A percentile compares a stretch with the other conserved stretches of the same genome.
These are phyloP conservation scores for Lipotes vexillifer DNA, from an alignment of 2,113 vertebrate genomes.

Conservation along the genomic window DNA sequence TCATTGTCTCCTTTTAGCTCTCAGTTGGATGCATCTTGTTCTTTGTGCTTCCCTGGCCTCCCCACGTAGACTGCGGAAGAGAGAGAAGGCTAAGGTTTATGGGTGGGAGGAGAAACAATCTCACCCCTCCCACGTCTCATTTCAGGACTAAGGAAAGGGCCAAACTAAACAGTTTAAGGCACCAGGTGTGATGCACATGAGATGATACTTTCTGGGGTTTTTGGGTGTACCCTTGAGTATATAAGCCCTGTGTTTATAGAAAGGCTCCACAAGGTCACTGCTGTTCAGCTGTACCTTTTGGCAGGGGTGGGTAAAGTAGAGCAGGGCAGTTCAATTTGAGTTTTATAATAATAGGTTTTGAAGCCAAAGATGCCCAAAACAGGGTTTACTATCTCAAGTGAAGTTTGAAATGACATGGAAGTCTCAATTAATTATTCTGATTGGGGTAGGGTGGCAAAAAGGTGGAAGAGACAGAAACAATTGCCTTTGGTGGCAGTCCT, in stretches of 20 bases:
- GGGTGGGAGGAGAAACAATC: not conserved
- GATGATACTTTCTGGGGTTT: not conserved
- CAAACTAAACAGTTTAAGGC: not conserved
- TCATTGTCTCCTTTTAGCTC: slow-evolving; percentile 43
- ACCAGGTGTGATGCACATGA: not conserved
- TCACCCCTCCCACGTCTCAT: not conserved
- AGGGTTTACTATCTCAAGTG: not conserved
- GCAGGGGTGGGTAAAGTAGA: not conserved
- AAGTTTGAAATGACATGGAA: not conserved
- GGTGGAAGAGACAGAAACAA: not conserved
- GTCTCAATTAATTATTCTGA: not conserved
- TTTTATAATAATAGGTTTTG: slow-evolving; percentile 16
- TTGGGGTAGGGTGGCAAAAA: not conserved
- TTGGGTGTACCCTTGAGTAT: not conserved
- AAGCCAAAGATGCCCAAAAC: not conserved
- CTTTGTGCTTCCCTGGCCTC: slow-evolving; percentile 34
- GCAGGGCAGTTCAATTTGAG: not conserved
- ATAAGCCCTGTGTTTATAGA: not conserved
- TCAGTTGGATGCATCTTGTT: slow-evolving; percentile 12
- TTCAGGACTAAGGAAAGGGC: slow-evolving; percentile 25
- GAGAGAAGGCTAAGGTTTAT: slow-evolving; percentile 28
- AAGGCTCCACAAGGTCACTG: not conserved
- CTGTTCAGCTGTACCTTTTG: not conserved
- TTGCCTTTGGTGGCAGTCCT: not conserved
- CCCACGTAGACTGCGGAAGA: slow-evolving; percentile 27